These are phyloP conservation scores for Morpho achilles DNA, from an alignment of 2,888 invertebrate genomes.

Conservation along the genomic window DNA sequence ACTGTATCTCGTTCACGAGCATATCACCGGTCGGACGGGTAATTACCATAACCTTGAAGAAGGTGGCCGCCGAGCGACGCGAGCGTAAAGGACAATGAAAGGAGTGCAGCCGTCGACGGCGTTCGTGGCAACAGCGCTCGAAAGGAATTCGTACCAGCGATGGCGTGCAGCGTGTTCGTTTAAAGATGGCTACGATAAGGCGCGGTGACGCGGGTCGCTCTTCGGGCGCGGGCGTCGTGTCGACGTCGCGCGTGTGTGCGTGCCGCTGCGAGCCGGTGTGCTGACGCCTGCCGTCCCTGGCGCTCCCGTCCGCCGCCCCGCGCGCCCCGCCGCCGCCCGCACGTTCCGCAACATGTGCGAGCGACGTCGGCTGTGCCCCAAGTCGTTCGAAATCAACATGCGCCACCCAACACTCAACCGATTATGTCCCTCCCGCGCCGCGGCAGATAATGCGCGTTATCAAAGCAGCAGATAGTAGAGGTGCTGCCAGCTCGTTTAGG, in stretches of 20 bases:
- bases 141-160: constrained; percentile 71
- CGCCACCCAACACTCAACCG: constrained; percentile 47
- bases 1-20: constrained; percentile 48
- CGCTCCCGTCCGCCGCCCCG: constrained; percentile 42
- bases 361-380: constrained; percentile 41
- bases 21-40: constrained; percentile 58
- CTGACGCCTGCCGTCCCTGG: constrained; percentile 59
- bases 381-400: constrained; percentile 40
- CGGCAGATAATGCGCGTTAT: constrained; percentile 70
- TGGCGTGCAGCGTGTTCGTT: constrained; percentile 72
- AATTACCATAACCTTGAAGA: constrained; percentile 68
- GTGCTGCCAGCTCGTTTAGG: constrained; percentile 72
- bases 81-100: constrained; percentile 50
- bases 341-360: constrained; percentile 75
- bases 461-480: constrained; percentile 74
- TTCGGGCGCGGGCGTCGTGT: constrained; percentile 69
- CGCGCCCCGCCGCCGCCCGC: constrained; percentile 36
- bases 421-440: constrained; percentile 47
- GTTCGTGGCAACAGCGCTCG: constrained; percentile 51
- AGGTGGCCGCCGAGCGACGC: constrained; percentile 44
- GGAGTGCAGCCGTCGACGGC: constrained; percentile 57
- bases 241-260: constrained; percentile 62
- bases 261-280: constrained; percentile 52
- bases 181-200: constrained; percentile 78
- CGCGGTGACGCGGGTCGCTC: constrained; percentile 73